Evolutionary conservation across 2,113 vertebrate species (phyloP), one percentile per base, ranked within the genome.

Genomic region (Nothocercus julius): DNA sequence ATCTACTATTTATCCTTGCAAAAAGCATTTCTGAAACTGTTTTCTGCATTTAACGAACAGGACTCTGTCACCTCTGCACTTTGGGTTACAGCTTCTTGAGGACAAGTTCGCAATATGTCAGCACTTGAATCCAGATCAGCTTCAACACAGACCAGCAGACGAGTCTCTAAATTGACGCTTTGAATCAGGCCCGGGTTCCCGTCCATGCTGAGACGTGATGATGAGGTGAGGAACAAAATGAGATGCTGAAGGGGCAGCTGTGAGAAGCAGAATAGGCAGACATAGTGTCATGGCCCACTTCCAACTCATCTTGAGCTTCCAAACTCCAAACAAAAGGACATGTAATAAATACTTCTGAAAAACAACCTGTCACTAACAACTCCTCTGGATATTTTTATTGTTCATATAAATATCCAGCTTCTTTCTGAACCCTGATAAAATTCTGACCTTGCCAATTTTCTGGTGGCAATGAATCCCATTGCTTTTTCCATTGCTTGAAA

Each of bases 61-160:
- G 76, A 45, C 7, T 32, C 11, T 73, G 45, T 32, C 76, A 45
- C 40, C 47, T 59, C 5, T 3, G 59, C 2, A 16, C 45, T 89
- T 3, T 1, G 76, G 24, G 36, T 7, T 68, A 64, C 69, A 56
- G 61, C 40, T 63, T 51, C 69, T 73, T 11, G 4, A 22, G 63
- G 13, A 74, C 38, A 70, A 27, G 22, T 74, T 58, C 44, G 44
- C 34, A 68, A 24, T 9, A 2, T 1, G 18, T 28, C 62, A 56
- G 36, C 42, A 59, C 16, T 5, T 3, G 0, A 82, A 64, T 32
- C 28, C 69, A 1, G 0, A 3, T 0, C 20, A 63, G 54, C 0
- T 7, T 34, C 18, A 32, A 38, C 2, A 11, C 25, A 40, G 54
- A 59, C 44, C 61, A 73, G 38, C 47, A 82, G 44, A 72, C 11